A percentile compares a stretch with the other conserved stretches of the same genome.
These are phyloP conservation scores for Coelinius sp. DNA, from an alignment of 2,888 invertebrate species.

Conservation along the genomic window DNA sequence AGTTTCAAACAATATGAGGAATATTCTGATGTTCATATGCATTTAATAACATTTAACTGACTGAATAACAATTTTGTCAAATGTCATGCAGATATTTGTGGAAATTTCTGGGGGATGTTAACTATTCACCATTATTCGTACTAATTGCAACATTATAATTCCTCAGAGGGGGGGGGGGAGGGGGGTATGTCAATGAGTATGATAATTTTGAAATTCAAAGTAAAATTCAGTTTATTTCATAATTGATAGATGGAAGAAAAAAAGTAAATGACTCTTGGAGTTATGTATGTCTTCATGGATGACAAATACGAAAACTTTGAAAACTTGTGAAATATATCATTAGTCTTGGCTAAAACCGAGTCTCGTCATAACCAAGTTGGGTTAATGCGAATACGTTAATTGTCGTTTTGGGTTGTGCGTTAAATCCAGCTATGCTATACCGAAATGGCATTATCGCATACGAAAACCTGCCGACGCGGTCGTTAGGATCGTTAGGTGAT, in stretches of 20 bases:
- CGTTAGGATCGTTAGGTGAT: conserved; percentile 44
- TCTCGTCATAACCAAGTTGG: conserved; percentile 40
- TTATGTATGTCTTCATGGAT: neutral
- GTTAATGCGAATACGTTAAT: conserved; percentile 37
- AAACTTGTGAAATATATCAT: conserved; percentile 27
- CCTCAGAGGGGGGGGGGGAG: neutral
- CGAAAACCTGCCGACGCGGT: conserved; percentile 26
- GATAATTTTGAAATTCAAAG: no score
- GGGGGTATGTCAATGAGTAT: neutral
- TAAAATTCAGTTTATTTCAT: no score
- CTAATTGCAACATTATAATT: conserved; percentile 37
- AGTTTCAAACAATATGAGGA: neutral
- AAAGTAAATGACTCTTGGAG: neutral
- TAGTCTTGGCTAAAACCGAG: conserved; percentile 17
- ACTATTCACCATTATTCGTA: conserved; percentile 34
- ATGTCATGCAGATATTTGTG: conserved; percentile 27
- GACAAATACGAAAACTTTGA: neutral
- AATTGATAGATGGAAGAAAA: no score
- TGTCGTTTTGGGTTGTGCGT: conserved; percentile 30
- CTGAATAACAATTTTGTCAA: conserved; percentile 27
- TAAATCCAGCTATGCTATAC: neutral
- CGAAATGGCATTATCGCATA: neutral
- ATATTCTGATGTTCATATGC: neutral
- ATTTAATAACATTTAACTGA: neutral
- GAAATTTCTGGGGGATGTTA: conserved; percentile 33